phyloP scores from a whole-genome alignment of 2,797 vertebrate species.

The Galago senegalensis region DNA sequence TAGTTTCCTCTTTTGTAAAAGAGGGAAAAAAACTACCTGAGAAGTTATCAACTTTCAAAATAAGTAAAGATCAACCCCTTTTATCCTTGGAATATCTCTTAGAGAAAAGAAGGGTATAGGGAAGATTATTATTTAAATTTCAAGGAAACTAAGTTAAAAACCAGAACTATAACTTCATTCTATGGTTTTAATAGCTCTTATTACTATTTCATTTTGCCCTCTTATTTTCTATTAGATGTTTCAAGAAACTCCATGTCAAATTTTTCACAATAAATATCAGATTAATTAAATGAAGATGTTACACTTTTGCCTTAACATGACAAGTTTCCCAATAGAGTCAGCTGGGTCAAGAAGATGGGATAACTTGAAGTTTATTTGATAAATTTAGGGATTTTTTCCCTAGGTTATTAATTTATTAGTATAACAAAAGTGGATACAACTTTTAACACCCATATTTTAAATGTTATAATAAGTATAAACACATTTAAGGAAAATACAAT shows the following conservation, averaged over 20 bases:
- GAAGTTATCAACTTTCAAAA: not conserved
- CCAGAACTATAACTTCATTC: not conserved
- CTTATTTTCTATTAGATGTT: not conserved
- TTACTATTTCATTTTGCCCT: not conserved
- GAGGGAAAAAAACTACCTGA: not conserved
- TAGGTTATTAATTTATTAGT: constrained; percentile 13
- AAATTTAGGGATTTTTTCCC: not conserved
- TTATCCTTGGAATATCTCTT: not conserved
- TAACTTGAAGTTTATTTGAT: not conserved
- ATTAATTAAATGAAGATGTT: constrained; percentile 31
- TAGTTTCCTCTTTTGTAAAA: constrained; percentile 5
- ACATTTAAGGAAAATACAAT: constrained; percentile 55
- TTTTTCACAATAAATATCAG: not conserved
- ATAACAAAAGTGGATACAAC: not conserved
- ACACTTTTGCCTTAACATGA: not conserved
- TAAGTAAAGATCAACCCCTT: not conserved
- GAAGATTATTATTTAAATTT: constrained; percentile 15
- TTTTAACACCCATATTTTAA: constrained; percentile 34
- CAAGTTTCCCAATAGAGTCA: not conserved
- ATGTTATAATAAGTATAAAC: not conserved
- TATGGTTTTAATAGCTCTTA: constrained; percentile 11
- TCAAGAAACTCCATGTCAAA: not conserved
- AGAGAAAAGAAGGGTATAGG: not conserved
- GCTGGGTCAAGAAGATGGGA: not conserved
- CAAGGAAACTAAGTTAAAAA: not conserved